Percentiles rank a stretch among this genome's conserved stretches.
phyloP scores from a whole-genome alignment of 2,888 invertebrate species.

The Leptura quadrifasciata region DNA sequence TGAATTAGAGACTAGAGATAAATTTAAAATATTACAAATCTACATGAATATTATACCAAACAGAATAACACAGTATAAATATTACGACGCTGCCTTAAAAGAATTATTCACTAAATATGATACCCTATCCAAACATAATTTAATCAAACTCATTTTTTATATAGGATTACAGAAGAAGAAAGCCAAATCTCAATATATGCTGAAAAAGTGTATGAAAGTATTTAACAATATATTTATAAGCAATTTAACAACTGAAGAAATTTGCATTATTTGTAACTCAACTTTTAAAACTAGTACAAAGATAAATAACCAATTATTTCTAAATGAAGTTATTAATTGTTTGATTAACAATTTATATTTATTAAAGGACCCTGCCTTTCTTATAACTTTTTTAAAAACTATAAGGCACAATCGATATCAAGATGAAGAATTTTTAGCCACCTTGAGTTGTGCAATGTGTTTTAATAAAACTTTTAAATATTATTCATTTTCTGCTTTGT shows the following conservation, averaged over 20 bases:
- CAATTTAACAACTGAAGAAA: conserved; percentile 67
- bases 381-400: conserved; percentile 72
- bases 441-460: conserved; percentile 70
- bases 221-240: conserved; percentile 60
- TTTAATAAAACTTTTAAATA: conserved; percentile 67
- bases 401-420: conserved; percentile 70
- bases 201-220: conserved; percentile 64
- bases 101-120: conserved; percentile 59
- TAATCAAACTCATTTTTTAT: conserved; percentile 71
- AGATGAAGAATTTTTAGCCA: conserved; percentile 68
- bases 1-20: conserved; percentile 58
- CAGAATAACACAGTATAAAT: conserved; percentile 64
- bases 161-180: conserved; percentile 69
- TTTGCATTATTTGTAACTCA: conserved; percentile 71
- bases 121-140: conserved; percentile 64
- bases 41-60: conserved; percentile 67
- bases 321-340: conserved; percentile 65
- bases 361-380: conserved; percentile 70
- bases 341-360: conserved; percentile 68
- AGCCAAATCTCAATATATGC: conserved; percentile 59
- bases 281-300: conserved; percentile 71
- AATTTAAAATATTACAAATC: conserved; percentile 64
- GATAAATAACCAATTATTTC: conserved; percentile 65
- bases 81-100: conserved; percentile 65
- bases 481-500: conserved; percentile 69